Evolutionary conservation across 2,113 vertebrate species (phyloP).

Genomic region (Naja naja): DNA sequence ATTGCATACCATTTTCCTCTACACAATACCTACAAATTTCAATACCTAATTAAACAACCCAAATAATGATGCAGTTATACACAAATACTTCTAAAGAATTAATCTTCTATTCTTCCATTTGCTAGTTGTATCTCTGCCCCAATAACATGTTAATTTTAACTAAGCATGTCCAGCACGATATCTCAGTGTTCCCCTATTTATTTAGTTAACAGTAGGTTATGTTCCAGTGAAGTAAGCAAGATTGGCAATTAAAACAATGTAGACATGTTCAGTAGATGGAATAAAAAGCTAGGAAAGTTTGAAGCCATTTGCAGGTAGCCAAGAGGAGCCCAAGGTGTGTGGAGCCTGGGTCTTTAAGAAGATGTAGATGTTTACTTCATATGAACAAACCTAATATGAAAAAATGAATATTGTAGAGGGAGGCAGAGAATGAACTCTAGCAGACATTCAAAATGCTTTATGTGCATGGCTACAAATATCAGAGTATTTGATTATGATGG

Average conservation of each 20-base stretch:
- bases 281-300: not conserved
- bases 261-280: not conserved
- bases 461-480: not conserved
- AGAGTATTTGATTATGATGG: not conserved
- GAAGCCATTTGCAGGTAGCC: not conserved
- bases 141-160: not conserved
- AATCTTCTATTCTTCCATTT: constrained; percentile 3
- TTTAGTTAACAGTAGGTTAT: not conserved
- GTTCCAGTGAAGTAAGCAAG: not conserved
- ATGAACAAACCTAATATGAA: constrained; percentile 16
- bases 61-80: not conserved
- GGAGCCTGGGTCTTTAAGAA: not conserved
- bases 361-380: not conserved
- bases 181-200: not conserved
- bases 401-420: not conserved
- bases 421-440: not conserved
- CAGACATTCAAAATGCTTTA: not conserved
- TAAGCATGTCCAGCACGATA: not conserved
- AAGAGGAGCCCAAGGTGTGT: not conserved
- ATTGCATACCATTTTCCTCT: not conserved
- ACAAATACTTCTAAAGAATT: not conserved
- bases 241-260: not conserved
- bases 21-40: constrained; percentile 28
- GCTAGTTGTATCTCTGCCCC: not conserved
- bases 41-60: constrained; percentile 15